Evolutionary conservation across 2,113 vertebrate genomes (phyloP).

Genomic region (Echinops telfairi): DNA sequence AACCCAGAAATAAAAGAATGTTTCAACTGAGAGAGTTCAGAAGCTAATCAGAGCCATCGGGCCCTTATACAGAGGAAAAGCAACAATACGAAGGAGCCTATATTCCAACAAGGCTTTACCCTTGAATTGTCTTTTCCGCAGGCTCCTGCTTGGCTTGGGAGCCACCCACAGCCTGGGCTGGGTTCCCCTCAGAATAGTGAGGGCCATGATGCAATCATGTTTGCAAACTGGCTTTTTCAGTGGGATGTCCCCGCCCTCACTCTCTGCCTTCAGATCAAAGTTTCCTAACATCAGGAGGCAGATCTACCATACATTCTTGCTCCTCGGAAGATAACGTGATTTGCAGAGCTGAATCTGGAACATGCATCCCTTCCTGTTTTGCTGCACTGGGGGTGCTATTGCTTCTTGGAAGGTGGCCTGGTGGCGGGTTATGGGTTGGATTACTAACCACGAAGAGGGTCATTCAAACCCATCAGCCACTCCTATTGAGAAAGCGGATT

Average conservation of each 20-base stretch:
- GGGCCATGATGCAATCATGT: rapidly evolving
- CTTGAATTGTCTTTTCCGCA: no score
- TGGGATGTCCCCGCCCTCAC: not conserved
- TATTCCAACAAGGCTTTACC: not conserved
- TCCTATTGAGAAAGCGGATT: no score
- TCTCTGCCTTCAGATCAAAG: not conserved
- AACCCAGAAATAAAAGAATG: rapidly evolving
- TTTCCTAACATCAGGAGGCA: not conserved
- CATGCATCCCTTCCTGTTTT: rapidly evolving
- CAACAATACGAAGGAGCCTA: rapidly evolving
- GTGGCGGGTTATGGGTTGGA: no score
- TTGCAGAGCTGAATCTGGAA: not conserved
- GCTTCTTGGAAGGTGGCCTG: no score
- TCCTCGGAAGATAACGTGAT: not conserved
- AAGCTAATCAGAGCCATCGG: rapidly evolving
- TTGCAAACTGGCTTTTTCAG: not conserved
- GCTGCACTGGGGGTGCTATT: not conserved
- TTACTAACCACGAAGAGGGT: no score
- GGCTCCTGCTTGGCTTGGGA: not conserved
- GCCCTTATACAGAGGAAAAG: rapidly evolving
- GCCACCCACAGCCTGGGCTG: no score
- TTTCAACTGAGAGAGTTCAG: not conserved
- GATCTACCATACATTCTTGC: not conserved
- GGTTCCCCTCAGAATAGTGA: not conserved
- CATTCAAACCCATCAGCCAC: no score